Evolutionary conservation across 2,797 vertebrate genomes (phyloP).

Genomic region (Nannoperca obscura): DNA sequence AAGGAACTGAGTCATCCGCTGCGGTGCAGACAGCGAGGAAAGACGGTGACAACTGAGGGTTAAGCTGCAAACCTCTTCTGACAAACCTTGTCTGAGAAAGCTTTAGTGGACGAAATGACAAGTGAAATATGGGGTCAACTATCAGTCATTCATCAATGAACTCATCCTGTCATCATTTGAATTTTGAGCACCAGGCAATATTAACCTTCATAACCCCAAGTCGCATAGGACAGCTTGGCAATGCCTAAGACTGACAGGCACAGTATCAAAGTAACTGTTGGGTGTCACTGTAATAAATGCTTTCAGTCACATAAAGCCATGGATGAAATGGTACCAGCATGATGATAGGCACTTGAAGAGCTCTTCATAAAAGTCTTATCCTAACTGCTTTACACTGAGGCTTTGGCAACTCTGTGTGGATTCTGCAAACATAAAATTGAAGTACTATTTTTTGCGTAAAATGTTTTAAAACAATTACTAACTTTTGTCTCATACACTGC

Average conservation of each 20-base stretch:
- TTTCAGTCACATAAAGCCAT: slow-evolving; percentile 79
- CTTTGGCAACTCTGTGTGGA: slow-evolving; percentile 50
- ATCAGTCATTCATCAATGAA: slow-evolving; percentile 85
- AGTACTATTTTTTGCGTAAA: slow-evolving; percentile 20
- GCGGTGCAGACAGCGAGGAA: slow-evolving; percentile 51
- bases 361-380: slow-evolving; percentile 77
- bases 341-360: slow-evolving; percentile 65
- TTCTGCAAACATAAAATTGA: slow-evolving; percentile 41
- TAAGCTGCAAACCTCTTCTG: slow-evolving; percentile 81
- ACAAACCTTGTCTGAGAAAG: slow-evolving; percentile 78
- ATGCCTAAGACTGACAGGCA: slow-evolving; percentile 80
- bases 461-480: slow-evolving; percentile 40
- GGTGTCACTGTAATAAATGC: slow-evolving; percentile 84
- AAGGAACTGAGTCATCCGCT: slow-evolving; percentile 71
- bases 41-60: slow-evolving; percentile 72
- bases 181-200: slow-evolving; percentile 80
- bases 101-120: slow-evolving; percentile 81
- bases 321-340: slow-evolving; percentile 73
- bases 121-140: slow-evolving; percentile 84
- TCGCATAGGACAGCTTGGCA: slow-evolving; percentile 69
- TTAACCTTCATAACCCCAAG: slow-evolving; percentile 81
- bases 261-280: slow-evolving; percentile 81
- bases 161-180: slow-evolving; percentile 80
- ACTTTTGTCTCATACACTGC: slow-evolving; percentile 45
- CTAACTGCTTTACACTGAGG: slow-evolving; percentile 46